Base-by-base conservation (phyloP, 2,797 vertebrate genomes). In the Liparis tanakae region DNA sequence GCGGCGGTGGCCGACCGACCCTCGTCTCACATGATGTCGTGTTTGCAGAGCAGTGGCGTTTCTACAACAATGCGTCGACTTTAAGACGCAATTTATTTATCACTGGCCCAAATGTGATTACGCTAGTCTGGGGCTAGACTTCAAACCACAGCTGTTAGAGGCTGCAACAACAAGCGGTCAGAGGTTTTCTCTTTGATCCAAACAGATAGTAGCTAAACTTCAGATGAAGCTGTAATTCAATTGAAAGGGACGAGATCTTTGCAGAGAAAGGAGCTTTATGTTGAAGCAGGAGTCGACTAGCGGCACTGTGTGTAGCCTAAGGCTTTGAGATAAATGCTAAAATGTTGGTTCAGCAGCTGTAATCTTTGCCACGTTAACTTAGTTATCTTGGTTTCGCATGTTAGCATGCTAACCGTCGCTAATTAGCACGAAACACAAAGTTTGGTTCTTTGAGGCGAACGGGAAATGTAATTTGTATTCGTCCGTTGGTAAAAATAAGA, bases 61-160 rank as follows among this genome's bases (percentile, higher is more conserved):
- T 84, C 25, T 72, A 69, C 73, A 76, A 48, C 78, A 72, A 86
- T 68, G 13, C 48, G 58, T 69, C 85, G 60, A 78, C 81, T 70
- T 80, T 50, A 68, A 72, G 70, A 69, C 44, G 22, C 68, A 70
- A 82, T 65, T 77, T 82, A 76, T 88, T 82, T 75, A 83, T 77
- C 76, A 70, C 78, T 77, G 72, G 25, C 54, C 58, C 79, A 85
- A 90, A 90, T 85, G 79, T 76, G 56, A 84, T 89, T 83, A 83
- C 17, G 7, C 57, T 41, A 41, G 25, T n/a, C 67, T 54, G 69
- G 37, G 54, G 63, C 74, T 79, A 80, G 76, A 82, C 57, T 59
- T 79, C 37, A 67, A 83, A 85, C 68, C 53, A 74, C 51, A 77
- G 62, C 64, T 70, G 72, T 62, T 67, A 60, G 65, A 68, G 60